Evolutionary conservation across 2,797 vertebrate species (phyloP).

Genomic region (Telmatherina bonti): DNA sequence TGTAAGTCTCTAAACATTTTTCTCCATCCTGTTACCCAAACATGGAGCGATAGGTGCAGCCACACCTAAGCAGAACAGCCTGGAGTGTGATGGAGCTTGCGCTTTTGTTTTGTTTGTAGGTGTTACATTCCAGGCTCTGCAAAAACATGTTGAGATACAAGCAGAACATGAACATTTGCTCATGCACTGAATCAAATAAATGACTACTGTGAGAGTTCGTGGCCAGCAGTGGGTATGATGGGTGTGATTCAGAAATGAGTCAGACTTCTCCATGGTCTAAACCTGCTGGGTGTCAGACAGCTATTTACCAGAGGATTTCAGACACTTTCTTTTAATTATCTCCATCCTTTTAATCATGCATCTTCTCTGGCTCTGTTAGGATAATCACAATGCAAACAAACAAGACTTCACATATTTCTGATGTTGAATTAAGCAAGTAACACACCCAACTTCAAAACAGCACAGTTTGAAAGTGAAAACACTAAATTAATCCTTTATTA

Average conservation of each 20-base stretch:
- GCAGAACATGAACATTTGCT: neutral
- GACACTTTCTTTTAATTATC: neutral
- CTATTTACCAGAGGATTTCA: neutral
- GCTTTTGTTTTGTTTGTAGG: neutral
- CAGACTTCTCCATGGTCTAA: neutral
- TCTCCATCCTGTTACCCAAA: neutral
- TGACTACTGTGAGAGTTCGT: slow-evolving; percentile 6
- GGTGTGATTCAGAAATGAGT: slow-evolving; percentile 35
- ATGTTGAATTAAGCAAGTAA: too few relatives aligned
- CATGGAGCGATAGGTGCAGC: neutral
- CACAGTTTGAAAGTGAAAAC: neutral
- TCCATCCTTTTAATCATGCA: too few relatives aligned
- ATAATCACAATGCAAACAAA: too few relatives aligned
- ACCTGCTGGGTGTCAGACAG: too few relatives aligned
- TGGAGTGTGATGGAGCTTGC: neutral
- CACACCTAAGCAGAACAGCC: neutral
- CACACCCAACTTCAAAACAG: too few relatives aligned
- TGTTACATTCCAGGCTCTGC: slow-evolving; percentile 42
- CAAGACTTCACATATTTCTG: too few relatives aligned
- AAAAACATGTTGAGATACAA: slow-evolving; percentile 38
- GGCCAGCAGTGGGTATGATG: neutral
- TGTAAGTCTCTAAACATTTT: neutral
- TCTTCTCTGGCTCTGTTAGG: too few relatives aligned
- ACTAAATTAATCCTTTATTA: neutral
- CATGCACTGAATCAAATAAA: slow-evolving; percentile 7